These are phyloP conservation scores for Proteles cristata DNA, from an alignment of 2,113 vertebrate species.

Conservation along the genomic window DNA sequence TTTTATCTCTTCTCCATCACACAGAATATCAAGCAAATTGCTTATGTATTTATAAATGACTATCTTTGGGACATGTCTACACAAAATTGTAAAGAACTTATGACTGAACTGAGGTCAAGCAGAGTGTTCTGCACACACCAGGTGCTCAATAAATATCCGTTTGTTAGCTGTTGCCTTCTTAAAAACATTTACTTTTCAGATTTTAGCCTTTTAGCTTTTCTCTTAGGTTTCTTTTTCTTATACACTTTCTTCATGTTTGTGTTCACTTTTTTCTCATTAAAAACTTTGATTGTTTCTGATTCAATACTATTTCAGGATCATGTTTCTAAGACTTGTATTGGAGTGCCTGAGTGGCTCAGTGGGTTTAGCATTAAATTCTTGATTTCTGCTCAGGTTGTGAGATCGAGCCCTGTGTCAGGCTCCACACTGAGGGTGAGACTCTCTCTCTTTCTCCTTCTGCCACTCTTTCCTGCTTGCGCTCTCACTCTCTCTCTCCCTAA, in stretches of 20 bases:
- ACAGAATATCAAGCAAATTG: not conserved
- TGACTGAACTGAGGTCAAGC: not conserved
- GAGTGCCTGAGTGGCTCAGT: too few relatives aligned
- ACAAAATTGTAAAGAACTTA: not conserved
- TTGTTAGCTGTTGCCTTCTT: not conserved
- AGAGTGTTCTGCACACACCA: not conserved
- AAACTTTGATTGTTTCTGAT: not conserved
- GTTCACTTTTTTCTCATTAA: not conserved
- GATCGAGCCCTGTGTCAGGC: too few relatives aligned
- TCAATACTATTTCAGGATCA: not conserved
- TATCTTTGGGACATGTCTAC: not conserved
- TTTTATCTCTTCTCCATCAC: not conserved
- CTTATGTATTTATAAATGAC: not conserved
- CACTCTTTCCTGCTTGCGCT: too few relatives aligned
- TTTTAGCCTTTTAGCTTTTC: conserved; percentile 3
- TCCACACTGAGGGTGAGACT: too few relatives aligned
- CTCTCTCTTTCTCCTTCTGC: too few relatives aligned
- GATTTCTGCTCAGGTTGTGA: too few relatives aligned
- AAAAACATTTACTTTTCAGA: not conserved
- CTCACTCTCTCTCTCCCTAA: too few relatives aligned
- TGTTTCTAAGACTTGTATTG: not conserved
- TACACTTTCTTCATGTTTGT: not conserved
- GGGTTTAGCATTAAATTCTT: too few relatives aligned
- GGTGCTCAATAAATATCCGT: not conserved
- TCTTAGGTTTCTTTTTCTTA: not conserved